Evolutionary conservation across 1,140 invertebrate species (phyloP).

Genomic region (Diabrotica undecimpunctata): DNA sequence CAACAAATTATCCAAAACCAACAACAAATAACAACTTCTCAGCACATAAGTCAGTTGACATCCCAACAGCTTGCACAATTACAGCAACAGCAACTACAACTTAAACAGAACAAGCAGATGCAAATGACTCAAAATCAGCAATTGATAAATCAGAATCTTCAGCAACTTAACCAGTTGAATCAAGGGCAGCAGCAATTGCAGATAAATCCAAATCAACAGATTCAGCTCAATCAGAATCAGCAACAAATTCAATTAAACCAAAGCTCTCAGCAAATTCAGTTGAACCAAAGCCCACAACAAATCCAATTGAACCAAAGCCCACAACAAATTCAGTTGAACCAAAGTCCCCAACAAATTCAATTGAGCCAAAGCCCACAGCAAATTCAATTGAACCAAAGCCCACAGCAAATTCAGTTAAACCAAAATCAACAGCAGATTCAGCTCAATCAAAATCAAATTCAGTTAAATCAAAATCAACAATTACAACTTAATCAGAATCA

Average conservation of each 20-base stretch:
- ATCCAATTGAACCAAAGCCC: conserved; percentile 51
- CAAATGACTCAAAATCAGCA: conserved; percentile 28
- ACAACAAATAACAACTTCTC: conserved; percentile 28
- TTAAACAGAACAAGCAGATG: conserved; percentile 42
- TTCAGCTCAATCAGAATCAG: conserved; percentile 31
- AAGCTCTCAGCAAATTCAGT: conserved; percentile 42
- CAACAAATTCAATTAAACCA: conserved; percentile 42
- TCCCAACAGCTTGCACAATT: conserved; percentile 45
- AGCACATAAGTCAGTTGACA: conserved; percentile 40
- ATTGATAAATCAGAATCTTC: conserved; percentile 25
- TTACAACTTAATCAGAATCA: conserved; percentile 30
- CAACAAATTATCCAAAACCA: conserved; percentile 17
- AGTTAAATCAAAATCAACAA: conserved; percentile 36
- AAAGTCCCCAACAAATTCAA: conserved; percentile 47
- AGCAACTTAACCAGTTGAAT: conserved; percentile 40
- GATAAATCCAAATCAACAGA: conserved; percentile 29
- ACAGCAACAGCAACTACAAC: conserved; percentile 42
- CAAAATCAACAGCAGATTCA: conserved; percentile 40
- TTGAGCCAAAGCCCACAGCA: conserved; percentile 30
- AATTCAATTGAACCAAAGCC: conserved; percentile 22
- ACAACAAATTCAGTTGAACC: conserved; percentile 50
- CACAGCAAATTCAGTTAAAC: conserved; percentile 47
- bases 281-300: conserved; percentile 50
- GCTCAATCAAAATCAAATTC: conserved; percentile 51
- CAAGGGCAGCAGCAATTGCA: conserved; percentile 43